These are phyloP conservation scores for Lineus longissimus DNA, from an alignment of 1,140 invertebrate species.

Conservation along the genomic window DNA sequence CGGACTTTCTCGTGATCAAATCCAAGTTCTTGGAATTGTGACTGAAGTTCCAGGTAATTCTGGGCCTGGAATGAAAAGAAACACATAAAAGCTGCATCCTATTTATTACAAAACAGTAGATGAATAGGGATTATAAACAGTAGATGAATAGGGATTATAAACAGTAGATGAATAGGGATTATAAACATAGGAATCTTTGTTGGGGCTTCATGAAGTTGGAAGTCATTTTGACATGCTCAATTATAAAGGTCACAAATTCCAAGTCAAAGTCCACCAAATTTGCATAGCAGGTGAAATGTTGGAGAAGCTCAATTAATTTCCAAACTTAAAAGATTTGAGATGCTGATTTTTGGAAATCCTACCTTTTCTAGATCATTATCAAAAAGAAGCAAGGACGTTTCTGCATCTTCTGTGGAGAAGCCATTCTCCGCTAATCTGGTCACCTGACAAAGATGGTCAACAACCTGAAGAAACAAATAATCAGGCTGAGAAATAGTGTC, in stretches of 20 bases:
- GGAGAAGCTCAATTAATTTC: too few relatives aligned
- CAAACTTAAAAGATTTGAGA: too few relatives aligned
- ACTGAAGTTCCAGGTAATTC: constrained; percentile 58
- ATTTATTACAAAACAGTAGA: constrained; percentile 7
- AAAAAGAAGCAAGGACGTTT: constrained; percentile 56
- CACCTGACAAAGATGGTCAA: constrained; percentile 57
- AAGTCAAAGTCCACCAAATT: too few relatives aligned
- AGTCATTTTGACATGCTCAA: too few relatives aligned
- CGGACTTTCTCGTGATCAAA: constrained; percentile 74
- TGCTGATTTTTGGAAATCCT: constrained; percentile 10
- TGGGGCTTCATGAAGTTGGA: too few relatives aligned
- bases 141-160: too few relatives aligned
- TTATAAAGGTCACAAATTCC: too few relatives aligned
- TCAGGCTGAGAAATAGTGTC: too few relatives aligned
- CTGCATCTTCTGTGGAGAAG: constrained; percentile 59
- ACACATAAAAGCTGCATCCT: constrained; percentile 4
- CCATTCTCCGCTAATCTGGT: constrained; percentile 67
- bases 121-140: constrained; percentile 1
- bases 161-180: too few relatives aligned
- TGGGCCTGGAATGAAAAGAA: constrained; percentile 44
- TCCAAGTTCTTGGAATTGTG: constrained; percentile 75
- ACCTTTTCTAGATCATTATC: constrained; percentile 55
- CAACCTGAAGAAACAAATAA: constrained; percentile 43
- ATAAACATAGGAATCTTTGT: too few relatives aligned
- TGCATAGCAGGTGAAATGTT: too few relatives aligned